Evolutionary conservation across 2,113 vertebrate species (phyloP), one percentile per base, ranked within the genome.

Genomic region (Protobothrops flavoviridis): DNA sequence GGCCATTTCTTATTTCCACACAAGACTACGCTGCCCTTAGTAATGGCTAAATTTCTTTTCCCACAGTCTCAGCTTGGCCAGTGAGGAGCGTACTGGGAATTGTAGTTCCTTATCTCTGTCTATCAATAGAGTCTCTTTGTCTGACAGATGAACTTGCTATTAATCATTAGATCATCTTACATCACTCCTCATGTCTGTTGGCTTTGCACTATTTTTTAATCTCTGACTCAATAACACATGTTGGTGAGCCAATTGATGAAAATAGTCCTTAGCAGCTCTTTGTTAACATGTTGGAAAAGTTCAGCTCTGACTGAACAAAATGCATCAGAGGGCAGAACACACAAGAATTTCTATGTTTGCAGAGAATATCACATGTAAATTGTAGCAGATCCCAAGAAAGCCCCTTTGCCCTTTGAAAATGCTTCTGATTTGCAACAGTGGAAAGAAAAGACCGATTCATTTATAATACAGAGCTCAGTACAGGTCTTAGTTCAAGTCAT

Each of bases 191-290:
- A 20, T 9, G 59, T 0, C 12, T n/a, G 9, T 26, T 89, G 87
- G 12, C 53, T 93, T 93, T 26, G 20, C 50, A 9, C 88, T 86
- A 48, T 93, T 85, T 59, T 89, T 61, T 59, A n/a, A 90, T 69
- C 61, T 90, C 88, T 93, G 92, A 93, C 55, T 86, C 55, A 90
- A 56, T 53, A 52, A 57, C 89, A 21, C 29, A 7, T 85, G 52
- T 21, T 85, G 87, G 92, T 26, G 20, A 89, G 92, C 91, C 59
- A 57, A 50, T 48, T 89, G 85, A 93, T 93, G 39, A 86, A 86
- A 90, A 90, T 85, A 93, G 13, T 56, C 55, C 29, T 90, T 20
- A 52, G 33, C 59, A 88, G 50, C n/a, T 87, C 85, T 88, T 56
- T 48, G 43, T 89, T n/a, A 55, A 81, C 15, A 0, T 92, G 9